Evolutionary conservation across 2,797 vertebrate genomes (phyloP).

Genomic region (Basileuterus tristriatus): DNA sequence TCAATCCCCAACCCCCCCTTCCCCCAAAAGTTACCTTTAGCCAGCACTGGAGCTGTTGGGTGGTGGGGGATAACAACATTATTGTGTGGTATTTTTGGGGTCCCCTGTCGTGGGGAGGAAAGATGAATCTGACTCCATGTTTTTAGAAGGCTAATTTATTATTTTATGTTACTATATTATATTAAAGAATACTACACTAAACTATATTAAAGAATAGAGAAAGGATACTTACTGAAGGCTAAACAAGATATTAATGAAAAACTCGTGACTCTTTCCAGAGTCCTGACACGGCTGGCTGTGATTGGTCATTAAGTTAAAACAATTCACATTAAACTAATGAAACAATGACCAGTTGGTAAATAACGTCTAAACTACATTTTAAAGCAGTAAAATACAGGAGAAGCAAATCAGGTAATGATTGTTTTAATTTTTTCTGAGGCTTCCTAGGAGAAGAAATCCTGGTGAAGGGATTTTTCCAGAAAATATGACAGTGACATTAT

Average conservation of each 20-base stretch:
- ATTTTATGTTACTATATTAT: not conserved
- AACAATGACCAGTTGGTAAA: not conserved
- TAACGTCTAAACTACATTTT: not conserved
- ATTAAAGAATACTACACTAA: not conserved
- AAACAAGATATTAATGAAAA: not conserved
- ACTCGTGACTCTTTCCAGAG: too few species aligned
- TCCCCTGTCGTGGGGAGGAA: not conserved
- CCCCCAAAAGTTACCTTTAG: not conserved
- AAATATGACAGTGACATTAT: not conserved
- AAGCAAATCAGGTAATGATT: not conserved
- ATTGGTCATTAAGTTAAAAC: not conserved
- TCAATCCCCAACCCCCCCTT: not conserved
- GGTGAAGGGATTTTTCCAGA: not conserved
- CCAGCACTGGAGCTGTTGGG: conserved; percentile 3
- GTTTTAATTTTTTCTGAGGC: not conserved
- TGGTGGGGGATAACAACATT: not conserved
- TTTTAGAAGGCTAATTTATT: not conserved
- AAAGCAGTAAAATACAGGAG: not conserved
- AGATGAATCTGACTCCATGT: not conserved
- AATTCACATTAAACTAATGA: not conserved
- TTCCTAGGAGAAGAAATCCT: not conserved
- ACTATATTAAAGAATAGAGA: not conserved
- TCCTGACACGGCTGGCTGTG: too few species aligned
- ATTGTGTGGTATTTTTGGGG: not conserved
- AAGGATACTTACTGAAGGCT: not conserved